Conservation (phyloP, 2,113 vertebrate genomes). For the Hyaena hyaena region DNA sequence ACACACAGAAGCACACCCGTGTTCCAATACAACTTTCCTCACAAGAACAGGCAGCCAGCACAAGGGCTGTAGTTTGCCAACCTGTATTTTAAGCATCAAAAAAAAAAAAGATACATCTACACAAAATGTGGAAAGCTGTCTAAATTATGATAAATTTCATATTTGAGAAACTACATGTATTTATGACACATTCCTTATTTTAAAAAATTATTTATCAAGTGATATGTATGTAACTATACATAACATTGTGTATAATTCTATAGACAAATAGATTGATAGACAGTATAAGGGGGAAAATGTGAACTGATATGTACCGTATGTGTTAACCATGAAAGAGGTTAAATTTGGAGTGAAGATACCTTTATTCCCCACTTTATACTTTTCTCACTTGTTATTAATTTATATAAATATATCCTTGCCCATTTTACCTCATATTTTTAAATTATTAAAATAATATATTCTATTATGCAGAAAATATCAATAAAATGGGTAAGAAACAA, state of each 20-base stretch:
- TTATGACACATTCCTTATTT: not conserved
- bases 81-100: not conserved
- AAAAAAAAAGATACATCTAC: not conserved
- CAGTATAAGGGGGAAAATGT: not conserved
- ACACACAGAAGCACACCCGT: not conserved
- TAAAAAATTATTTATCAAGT: not conserved
- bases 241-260: not conserved
- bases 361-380: conserved; percentile 3
- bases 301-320: not conserved
- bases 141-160: not conserved
- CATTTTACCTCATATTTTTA: not conserved
- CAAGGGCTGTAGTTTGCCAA: not conserved
- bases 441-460: not conserved
- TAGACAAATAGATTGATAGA: not conserved
- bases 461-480: not conserved
- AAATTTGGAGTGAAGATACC: not conserved
- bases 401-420: not conserved
- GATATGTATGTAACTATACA: not conserved
- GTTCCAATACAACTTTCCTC: not conserved
- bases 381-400: not conserved
- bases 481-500: not conserved
- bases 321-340: not conserved
- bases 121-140: not conserved
- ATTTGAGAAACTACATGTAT: not conserved
- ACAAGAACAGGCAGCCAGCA: not conserved